Evolutionary conservation across 2,113 vertebrate genomes (phyloP), one percentile per base, ranked within the genome.

Genomic region (Laterallus jamaicensis): DNA sequence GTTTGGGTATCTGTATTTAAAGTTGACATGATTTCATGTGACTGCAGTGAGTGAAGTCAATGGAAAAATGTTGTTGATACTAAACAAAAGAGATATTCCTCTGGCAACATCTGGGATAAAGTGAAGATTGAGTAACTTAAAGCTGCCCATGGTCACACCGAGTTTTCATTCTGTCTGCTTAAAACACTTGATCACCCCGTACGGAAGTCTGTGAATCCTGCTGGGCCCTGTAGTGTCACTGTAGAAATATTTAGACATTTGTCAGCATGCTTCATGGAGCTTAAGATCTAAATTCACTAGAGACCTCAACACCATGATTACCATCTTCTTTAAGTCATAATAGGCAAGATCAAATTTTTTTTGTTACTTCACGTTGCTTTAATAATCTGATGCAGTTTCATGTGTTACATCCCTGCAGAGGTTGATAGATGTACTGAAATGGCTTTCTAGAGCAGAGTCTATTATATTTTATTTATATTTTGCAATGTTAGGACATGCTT

Each of bases 41-140:
- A 96, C 70, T 66, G 54, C n/a, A 54, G 39, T 62, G 64, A 91
- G 16, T 75, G 75, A 94, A 82, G 29, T 77, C n/a, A 91, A 82
- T 60, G 80, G 56, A 42, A 84, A 95, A 91, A 49, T 37, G 11
- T 59, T 84, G 52, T 39, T 94, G 90, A 80, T 89, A 79, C 74
- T 92, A 93, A 95, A 74, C 49, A 75, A 92, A 95, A 91, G 67
- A 87, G 67, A 96, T 92, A 94, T 55, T 95, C 64, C 15, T 94
- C 59, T 92, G 68, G 40, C 22, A 92, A 44, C 31, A 92, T 87
- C 80, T 81, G 88, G 42, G 67, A 52, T 77, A 78, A 90, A 88
- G 26, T 67, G 67, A 92, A 91, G 83, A 77, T 69, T 95, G 50
- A 40, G 71, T 92, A 95, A 95, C 12, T 58, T 78, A 75, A 39